Evolutionary conservation across 1,140 invertebrate species (phyloP), one percentile per base, ranked within the genome.

Genomic region (Schlechtendalia chinensis): DNA sequence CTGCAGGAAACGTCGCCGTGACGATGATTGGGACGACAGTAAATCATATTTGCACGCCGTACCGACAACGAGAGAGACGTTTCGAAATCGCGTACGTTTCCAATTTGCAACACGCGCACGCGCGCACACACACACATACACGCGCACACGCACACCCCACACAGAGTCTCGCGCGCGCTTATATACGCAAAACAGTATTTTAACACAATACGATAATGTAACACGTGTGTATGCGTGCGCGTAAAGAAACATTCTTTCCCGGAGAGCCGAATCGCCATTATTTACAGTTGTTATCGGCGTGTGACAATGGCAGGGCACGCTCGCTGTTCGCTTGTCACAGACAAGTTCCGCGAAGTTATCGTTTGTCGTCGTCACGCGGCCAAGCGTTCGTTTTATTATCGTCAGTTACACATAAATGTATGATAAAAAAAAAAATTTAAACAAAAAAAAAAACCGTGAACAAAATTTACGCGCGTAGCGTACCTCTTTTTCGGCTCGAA

Each of bases 31-130:
- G 63, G 45, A 4, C 39, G 12, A 14, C 39, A 19, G n/a, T 69
- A 47, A 69, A 69, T 69, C 39, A 69, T 50, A 24, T 47, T 69
- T 47, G 32, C 47, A 16, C n/a, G 5, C 14, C 12, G 1, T 11
- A 17, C 27, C 45, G 22, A 69, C 14, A 69, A 27, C 17, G 67
- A 24, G 29, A 24, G 29, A 39, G 32, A 27, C 8, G 22, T 50
- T 69, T 17, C 22, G 74, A 59, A 77, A 77, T 77, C n/a, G 56
- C 54, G 6, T 59, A 59, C 74, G 56, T 77, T 77, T 75, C 72
- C 32, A 54, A 74, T 74, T 74, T 17, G 12, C 19, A 24, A 22
- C 19, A 1, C 17, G 6, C 14, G 24, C 10, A 6, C 27, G 27
- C 14, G 14, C 14, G 6, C 27, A 39, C 10, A 24, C 11, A 29